Base-by-base conservation (phyloP, 2,797 vertebrate species). In the Macropus fuliginosus region DNA sequence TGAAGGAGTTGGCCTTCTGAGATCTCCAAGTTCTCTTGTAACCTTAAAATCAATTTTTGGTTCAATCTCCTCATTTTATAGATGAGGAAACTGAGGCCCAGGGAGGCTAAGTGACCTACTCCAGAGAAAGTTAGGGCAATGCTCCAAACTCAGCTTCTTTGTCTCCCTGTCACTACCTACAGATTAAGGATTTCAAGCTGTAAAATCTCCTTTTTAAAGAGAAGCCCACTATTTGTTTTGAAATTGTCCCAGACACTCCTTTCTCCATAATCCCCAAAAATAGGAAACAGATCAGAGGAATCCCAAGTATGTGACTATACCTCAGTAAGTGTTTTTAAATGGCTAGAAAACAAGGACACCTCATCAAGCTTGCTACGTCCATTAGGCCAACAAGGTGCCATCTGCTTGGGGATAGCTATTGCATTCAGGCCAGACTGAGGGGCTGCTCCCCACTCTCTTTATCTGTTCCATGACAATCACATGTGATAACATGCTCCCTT, bases 201-300 rank as follows among this genome's bases (percentile, higher is more conserved):
- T 24, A 46, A 46, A 14, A 14, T 87, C 9, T 46, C 91, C 91
- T 92, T 96, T 96, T 91, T 89, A 90, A 91, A 87, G 94, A 18
- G 91, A 93, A 40, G 54, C 62, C 89, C 0, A 0, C 29, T 62
- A 92, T 97, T 96, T 94, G 55, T 18, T 21, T 40, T 95, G 96
- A 96, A 96, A 81, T 57, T 34, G 91, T 54, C 95, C 95, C 92
- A 93, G 91, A 91, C n/a, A 92, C 12, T 1, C 50, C 14, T 91
- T 40, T 55, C 94, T 81, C 92, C 57, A 8, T 54, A 55, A 92
- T 27, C 91, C 94, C 56, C 56, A 57, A 66, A 66, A 87, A 57
- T 5, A 28, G 94, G 34, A 93, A 93, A 11, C 46, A 92, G 28
- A 6, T 29, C 0, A 0, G 90, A 54, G 55, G 74, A 29, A 18